Evolutionary conservation across 2,113 vertebrate genomes (phyloP), one percentile per base, ranked within the genome.

Genomic region (Cheilinus undulatus): DNA sequence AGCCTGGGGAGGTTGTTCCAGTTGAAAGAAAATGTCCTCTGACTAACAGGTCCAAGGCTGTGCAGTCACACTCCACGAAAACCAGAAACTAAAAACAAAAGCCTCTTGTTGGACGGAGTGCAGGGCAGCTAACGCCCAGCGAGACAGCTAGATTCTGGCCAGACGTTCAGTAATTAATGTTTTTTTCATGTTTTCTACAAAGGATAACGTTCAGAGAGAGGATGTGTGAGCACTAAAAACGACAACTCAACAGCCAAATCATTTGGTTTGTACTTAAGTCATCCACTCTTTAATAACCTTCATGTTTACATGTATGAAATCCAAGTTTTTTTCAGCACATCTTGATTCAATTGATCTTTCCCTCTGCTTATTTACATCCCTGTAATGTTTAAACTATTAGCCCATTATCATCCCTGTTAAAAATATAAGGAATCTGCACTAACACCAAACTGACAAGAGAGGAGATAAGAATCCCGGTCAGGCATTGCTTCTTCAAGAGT

Each of bases 51-150:
- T 48, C 38, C 30, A 20, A 49, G 22, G 51, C 43, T 2, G 23
- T 23, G 54, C 32, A 54, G 58, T 61, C 85, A 51, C 20, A 34
- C 51, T 68, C 78, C 24, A 82, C 69, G 73, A 60, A 53, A 60
- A 72, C 27, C 57, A 73, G 67, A 64, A 61, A 57, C 45, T 28
- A 72, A 50, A 45, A 81, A 80, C 74, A 85, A 78, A 69, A 62
- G 67, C 72, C 56, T 40, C 78, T 76, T 79, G 77, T 89, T 68
- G 61, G 60, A 76, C 63, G 45, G 80, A 40, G 54, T 66, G 42
- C 38, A 57, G 28, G 28, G 48, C 11, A 42, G 78, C 14, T 59
- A 38, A 84, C 48, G 57, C 78, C 75, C 75, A 67, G 54, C 5
- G 11, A 73, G 52, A 46, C 52, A 22, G 23, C 3, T 2, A n/a